Percentiles rank a stretch among this genome's conserved stretches.
phyloP scores from a whole-genome alignment of 2,888 invertebrate species.

The Enchytraeus crypticus region DNA sequence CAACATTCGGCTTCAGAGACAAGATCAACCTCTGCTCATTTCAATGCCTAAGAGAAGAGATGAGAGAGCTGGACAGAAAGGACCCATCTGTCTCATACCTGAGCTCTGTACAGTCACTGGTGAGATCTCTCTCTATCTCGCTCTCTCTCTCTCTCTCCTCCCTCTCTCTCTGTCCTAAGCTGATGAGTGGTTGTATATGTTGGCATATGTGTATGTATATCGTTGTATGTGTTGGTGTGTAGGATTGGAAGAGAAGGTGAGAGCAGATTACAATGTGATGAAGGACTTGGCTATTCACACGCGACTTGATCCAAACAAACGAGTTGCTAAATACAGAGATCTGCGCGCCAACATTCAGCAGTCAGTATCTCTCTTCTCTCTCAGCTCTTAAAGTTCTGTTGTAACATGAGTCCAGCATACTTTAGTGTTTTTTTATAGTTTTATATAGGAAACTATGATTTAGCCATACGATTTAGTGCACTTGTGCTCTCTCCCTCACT shows the following conservation, averaged over 20 bases:
- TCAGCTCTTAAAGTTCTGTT: too few relatives aligned
- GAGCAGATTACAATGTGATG: constrained; percentile 60
- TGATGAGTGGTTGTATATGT: neutral
- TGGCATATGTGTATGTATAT: neutral
- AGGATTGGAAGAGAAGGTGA: constrained; percentile 39
- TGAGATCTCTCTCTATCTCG: constrained; percentile 14
- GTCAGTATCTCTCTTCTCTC: neutral
- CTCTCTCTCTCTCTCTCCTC: neutral
- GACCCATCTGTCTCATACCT: constrained; percentile 68
- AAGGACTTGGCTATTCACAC: constrained; percentile 63
- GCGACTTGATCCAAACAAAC: constrained; percentile 59
- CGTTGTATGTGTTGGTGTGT: neutral
- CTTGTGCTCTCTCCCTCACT: too few relatives aligned
- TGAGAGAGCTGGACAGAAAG: constrained; percentile 51
- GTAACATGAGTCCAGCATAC: too few relatives aligned
- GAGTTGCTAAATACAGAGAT: neutral
- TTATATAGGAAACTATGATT: too few relatives aligned
- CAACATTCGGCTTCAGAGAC: constrained; percentile 43
- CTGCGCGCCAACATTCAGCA: neutral
- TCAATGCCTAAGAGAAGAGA: constrained; percentile 59
- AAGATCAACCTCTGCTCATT: constrained; percentile 69
- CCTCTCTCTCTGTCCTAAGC: neutral
- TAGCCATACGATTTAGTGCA: too few relatives aligned
- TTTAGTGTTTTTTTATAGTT: too few relatives aligned
- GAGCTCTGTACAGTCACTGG: constrained; percentile 79